These are phyloP conservation scores for Aethes cnicana DNA, from an alignment of 2,888 invertebrate genomes.

Conservation along the genomic window DNA sequence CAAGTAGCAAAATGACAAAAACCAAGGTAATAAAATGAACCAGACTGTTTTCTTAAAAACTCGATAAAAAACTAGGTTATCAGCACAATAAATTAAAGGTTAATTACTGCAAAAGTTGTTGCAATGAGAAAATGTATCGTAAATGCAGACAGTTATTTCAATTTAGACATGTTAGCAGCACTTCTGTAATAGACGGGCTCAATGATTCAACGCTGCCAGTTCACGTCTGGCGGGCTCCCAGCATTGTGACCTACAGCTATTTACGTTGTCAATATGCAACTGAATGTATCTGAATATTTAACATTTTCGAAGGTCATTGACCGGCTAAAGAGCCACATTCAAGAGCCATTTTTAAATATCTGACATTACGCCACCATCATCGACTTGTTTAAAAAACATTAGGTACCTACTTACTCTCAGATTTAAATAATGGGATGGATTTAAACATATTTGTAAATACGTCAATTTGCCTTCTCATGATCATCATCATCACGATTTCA, in stretches of 20 bases:
- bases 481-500: too few relatives aligned
- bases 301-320: constrained; percentile 26
- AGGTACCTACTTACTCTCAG: too few relatives aligned
- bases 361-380: background rate
- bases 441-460: too few relatives aligned
- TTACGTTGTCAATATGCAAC: constrained; percentile 26
- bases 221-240: constrained; percentile 42
- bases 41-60: too few relatives aligned
- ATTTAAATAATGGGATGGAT: too few relatives aligned
- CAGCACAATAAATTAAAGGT: background rate
- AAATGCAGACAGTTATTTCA: constrained; percentile 14
- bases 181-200: constrained; percentile 45
- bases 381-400: too few relatives aligned
- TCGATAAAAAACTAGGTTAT: background rate
- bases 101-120: background rate
- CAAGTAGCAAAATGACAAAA: too few relatives aligned
- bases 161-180: constrained; percentile 27
- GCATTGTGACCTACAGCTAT: constrained; percentile 51
- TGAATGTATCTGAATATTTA: constrained; percentile 17
- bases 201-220: constrained; percentile 49
- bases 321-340: too few relatives aligned
- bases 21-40: too few relatives aligned
- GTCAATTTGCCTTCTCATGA: too few relatives aligned
- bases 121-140: background rate
- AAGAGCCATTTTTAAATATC: background rate